Base-by-base conservation (phyloP, 2,113 vertebrate genomes). In the Bos javanicus region DNA sequence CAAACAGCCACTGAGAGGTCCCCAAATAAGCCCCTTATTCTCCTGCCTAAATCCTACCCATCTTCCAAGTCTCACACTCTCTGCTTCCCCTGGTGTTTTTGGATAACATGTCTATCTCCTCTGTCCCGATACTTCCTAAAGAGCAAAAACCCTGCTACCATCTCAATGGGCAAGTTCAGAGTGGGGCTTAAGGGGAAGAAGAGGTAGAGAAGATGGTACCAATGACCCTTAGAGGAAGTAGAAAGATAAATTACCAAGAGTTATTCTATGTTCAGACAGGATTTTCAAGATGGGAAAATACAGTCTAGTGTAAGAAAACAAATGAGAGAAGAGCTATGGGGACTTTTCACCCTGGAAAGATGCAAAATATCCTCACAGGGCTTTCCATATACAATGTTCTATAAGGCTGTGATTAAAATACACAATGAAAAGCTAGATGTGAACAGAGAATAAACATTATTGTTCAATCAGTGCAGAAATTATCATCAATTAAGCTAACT, bases 401-500 rank as follows among this genome's bases (percentile, higher is more conserved):
- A 52, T 46, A 90, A 84, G 78, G 30, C 78, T 16, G 50, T 82
- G 19, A 94, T 96, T 89, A 96, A 97, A 95, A 91, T 43, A 62
- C 57, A 64, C 84, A 89, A 91, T 54, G n/a, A 89, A 90, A 92
- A 80, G 80, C 62, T 92, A 81, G 83, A 87, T 90, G 56, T 89
- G 48, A 89, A 48, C 7, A 33, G 4, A 87, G 59, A 90, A 62
- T 57, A 84, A 80, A 90, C 30, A 83, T 17, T 48, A 52, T 62
- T 16, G 39, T 57, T 93, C 56, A 76, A 12, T 85, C 52, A 62
- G 19, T 21, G 39, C 54, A 60, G 62, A 85, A 88, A 57, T 67
- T 33, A 60, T 50, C 16, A 12, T 82, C 80, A 95, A 7, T 76
- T 54, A 67, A n/a, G 87, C 60, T 56, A 85, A 39, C 5, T 19